Evolutionary conservation across 1,140 invertebrate species (phyloP).

Genomic region (Acromyrmex echinatior): DNA sequence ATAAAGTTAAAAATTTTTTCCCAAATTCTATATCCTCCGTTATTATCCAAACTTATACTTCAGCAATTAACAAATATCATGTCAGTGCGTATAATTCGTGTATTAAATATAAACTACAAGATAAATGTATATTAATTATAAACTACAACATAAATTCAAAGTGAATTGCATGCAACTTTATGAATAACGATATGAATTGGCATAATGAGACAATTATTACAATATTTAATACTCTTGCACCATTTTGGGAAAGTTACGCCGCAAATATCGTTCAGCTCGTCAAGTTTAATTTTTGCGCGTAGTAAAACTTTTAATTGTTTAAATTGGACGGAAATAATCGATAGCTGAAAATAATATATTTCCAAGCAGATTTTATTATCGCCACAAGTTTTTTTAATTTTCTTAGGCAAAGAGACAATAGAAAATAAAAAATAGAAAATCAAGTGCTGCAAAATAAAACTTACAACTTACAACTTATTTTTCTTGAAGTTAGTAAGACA

Average conservation of each 20-base stretch:
- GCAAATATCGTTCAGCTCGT: constrained; percentile 29
- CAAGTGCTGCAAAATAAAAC: constrained; percentile 33
- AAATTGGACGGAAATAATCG: constrained; percentile 26
- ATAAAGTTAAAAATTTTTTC: not conserved
- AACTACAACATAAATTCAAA: constrained; percentile 35
- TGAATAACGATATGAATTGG: constrained; percentile 11
- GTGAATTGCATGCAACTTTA: not conserved
- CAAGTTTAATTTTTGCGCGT: constrained; percentile 18
- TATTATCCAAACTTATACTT: not conserved
- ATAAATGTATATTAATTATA: constrained; percentile 29
- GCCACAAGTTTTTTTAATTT: not conserved
- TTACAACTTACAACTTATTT: constrained; percentile 43
- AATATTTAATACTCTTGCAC: constrained; percentile 44
- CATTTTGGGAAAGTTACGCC: constrained; percentile 34
- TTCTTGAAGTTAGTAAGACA: constrained; percentile 31
- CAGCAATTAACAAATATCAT: not conserved
- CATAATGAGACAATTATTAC: constrained; percentile 29
- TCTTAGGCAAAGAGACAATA: not conserved
- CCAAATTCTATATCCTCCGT: not conserved
- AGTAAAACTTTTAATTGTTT: constrained; percentile 43
- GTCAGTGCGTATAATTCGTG: not conserved
- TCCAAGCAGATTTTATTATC: constrained; percentile 29
- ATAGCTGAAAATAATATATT: constrained; percentile 16
- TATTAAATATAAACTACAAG: constrained; percentile 16
- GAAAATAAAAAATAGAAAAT: constrained; percentile 29